Evolutionary conservation across 2,888 invertebrate species (phyloP).

Genomic region (Bombylius discolor): DNA sequence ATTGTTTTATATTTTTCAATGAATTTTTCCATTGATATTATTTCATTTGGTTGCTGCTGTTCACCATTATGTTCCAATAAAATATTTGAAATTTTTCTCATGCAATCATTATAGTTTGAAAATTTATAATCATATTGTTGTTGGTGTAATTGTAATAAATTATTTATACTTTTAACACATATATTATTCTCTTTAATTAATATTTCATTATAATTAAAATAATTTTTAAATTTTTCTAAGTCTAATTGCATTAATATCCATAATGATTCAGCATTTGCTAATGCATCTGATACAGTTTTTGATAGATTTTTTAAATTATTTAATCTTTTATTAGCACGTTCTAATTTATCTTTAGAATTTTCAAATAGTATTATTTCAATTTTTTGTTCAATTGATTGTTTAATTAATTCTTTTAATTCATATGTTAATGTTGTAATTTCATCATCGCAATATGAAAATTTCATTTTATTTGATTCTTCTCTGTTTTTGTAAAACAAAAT

Average conservation of each 20-base stretch:
- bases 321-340: conserved; percentile 23
- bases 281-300: conserved; percentile 26
- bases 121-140: no score
- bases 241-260: conserved; percentile 34
- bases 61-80: conserved; percentile 15
- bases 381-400: conserved; percentile 25
- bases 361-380: conserved; percentile 29
- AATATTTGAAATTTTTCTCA: conserved; percentile 20
- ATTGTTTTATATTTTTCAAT: conserved; percentile 30
- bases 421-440: conserved; percentile 21
- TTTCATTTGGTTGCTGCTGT: not conserved
- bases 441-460: conserved; percentile 22
- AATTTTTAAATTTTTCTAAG: no score
- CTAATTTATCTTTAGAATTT: conserved; percentile 30
- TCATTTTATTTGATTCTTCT: conserved; percentile 26
- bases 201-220: no score
- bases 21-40: no score
- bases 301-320: conserved; percentile 24
- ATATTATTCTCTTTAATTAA: no score
- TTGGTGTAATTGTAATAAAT: conserved; percentile 21
- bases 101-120: no score
- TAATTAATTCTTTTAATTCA: conserved; percentile 22
- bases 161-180: conserved; percentile 29
- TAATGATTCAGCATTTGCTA: conserved; percentile 31
- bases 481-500: no score